Conservation (phyloP, 2,797 vertebrate genomes). For the Cyclura pinguis region DNA sequence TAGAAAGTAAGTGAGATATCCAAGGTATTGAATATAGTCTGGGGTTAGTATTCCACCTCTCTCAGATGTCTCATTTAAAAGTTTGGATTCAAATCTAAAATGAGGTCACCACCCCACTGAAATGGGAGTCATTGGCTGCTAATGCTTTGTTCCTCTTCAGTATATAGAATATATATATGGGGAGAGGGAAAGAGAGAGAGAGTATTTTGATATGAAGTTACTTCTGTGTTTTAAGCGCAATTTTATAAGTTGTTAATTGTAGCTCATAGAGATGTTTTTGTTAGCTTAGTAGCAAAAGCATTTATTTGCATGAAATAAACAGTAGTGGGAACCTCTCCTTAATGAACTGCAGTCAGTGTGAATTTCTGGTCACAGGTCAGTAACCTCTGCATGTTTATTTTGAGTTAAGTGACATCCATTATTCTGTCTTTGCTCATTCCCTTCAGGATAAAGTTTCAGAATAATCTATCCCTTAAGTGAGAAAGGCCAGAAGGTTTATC, state of each 20-base stretch:
- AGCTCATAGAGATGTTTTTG: not conserved
- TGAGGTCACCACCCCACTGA: too few relatives aligned
- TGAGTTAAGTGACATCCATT: fast-evolving
- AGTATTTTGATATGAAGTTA: not conserved
- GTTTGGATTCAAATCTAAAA: too few relatives aligned
- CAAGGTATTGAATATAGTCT: too few relatives aligned
- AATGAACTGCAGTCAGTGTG: not conserved
- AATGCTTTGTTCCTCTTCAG: not conserved
- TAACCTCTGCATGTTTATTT: not conserved
- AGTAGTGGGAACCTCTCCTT: not conserved
- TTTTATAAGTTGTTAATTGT: not conserved
- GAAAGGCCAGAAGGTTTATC: not conserved
- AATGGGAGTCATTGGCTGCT: too few relatives aligned
- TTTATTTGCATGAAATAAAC: fast-evolving
- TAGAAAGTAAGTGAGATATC: too few relatives aligned
- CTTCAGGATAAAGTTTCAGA: not conserved
- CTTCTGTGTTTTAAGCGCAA: not conserved
- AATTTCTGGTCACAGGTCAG: not conserved
- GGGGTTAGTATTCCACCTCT: too few relatives aligned
- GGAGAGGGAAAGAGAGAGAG: not conserved
- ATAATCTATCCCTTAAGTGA: not conserved
- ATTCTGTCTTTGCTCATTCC: not conserved
- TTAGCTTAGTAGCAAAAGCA: slow-evolving; percentile 6
- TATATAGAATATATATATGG: not conserved
- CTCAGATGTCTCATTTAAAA: too few relatives aligned